Percentiles rank a stretch among this genome's conserved stretches.
Conservation (phyloP, 2,888 invertebrate species). For the Polymixis flavicincta region DNA sequence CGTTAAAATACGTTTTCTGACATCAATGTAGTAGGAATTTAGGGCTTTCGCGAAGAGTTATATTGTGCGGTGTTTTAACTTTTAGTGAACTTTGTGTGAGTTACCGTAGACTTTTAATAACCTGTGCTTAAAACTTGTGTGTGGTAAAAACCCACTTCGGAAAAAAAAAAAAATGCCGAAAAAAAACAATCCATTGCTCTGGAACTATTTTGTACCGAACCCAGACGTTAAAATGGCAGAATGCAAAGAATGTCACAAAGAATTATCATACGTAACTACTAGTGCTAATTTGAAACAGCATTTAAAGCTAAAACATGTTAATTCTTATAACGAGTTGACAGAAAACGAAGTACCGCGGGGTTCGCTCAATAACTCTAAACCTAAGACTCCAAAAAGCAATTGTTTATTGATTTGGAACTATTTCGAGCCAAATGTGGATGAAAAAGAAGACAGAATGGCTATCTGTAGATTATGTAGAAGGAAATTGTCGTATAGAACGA, state of each 20-base stretch:
- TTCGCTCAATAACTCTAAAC: neutral
- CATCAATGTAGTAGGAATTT: neutral
- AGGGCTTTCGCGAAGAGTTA: neutral
- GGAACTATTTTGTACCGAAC: slow-evolving; percentile 16
- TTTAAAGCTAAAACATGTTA: slow-evolving; percentile 12
- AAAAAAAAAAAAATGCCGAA: slow-evolving; percentile 13
- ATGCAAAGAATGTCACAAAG: slow-evolving; percentile 24
- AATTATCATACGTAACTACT: slow-evolving; percentile 30
- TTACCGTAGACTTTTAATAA: neutral
- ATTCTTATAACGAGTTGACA: neutral
- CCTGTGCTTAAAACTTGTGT: neutral
- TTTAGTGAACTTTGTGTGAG: neutral
- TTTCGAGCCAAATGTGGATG: neutral
- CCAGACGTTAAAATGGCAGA: slow-evolving; percentile 1
- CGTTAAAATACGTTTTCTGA: slow-evolving; percentile 15
- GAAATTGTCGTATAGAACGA: slow-evolving; percentile 23
- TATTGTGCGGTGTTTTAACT: neutral
- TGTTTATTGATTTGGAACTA: slow-evolving; percentile 22
- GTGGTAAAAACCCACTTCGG: neutral
- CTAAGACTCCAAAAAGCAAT: accelerated
- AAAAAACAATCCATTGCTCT: neutral
- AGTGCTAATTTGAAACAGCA: slow-evolving; percentile 12
- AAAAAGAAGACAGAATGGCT: neutral
- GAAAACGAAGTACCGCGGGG: accelerated
- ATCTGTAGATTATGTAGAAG: slow-evolving; percentile 23